Conservation (phyloP, 2,113 vertebrate species). For the Alces alces region DNA sequence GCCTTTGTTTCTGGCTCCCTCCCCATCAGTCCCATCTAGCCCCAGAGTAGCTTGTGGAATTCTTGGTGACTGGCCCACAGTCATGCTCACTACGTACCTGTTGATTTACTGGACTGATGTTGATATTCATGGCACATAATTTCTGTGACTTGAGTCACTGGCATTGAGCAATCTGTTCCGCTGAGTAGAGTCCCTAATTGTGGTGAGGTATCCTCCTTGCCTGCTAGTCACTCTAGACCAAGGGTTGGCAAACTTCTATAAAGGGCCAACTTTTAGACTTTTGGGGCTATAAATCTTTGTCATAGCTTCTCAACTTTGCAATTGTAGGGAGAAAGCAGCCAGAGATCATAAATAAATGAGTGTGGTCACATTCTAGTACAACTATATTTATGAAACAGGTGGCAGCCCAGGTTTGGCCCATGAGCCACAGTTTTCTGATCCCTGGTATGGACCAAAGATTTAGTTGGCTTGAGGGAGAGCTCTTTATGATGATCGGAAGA, state of each 20-base stretch:
- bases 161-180: not conserved
- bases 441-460: not conserved
- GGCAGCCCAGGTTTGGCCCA: not conserved
- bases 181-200: not conserved
- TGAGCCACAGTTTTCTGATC: not conserved
- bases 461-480: not conserved
- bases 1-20: not conserved
- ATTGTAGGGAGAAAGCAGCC: not conserved
- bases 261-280: conserved; percentile 6
- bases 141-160: not conserved
- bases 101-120: not conserved
- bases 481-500: not conserved
- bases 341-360: not conserved
- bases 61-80: not conserved
- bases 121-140: not conserved
- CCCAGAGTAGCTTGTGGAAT: not conserved
- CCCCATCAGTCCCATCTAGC: fast-evolving
- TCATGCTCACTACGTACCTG: not conserved
- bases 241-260: not conserved
- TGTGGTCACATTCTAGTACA: not conserved
- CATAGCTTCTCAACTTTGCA: not conserved
- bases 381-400: conserved; percentile 1
- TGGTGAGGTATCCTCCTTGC: not conserved
- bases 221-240: not conserved
- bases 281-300: conserved; percentile 35